Evolutionary conservation across 2,888 invertebrate genomes (phyloP).

Genomic region (Acheta domesticus): DNA sequence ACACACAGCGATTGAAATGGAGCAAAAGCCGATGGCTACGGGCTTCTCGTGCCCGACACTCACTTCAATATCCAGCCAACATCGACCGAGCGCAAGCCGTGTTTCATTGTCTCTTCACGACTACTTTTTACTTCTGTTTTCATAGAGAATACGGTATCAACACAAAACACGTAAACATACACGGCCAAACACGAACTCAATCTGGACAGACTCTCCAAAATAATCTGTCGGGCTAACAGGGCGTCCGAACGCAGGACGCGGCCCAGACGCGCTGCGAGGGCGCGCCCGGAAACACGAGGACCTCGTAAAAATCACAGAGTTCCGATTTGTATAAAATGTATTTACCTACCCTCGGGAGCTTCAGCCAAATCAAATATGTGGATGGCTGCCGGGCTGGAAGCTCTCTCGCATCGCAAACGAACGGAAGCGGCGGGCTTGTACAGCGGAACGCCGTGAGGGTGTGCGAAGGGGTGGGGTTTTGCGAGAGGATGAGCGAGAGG

Average conservation of each 20-base stretch:
- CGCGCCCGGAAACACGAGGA: neutral
- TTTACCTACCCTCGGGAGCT: neutral
- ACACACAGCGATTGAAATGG: no score
- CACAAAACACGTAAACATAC: neutral
- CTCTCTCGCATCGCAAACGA: neutral
- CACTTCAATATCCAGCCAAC: no score
- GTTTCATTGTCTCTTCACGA: neutral
- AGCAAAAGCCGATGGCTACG: no score
- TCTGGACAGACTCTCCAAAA: neutral
- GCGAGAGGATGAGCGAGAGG: neutral
- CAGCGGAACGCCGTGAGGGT: neutral
- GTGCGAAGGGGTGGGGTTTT: neutral
- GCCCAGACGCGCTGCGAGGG: neutral
- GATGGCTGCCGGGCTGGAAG: neutral
- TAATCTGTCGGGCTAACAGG: slow-evolving; percentile 6
- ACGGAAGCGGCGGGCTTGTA: neutral
- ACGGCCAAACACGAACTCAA: neutral
- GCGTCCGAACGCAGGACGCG: neutral
- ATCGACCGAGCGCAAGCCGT: no score
- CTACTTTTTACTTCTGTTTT: neutral
- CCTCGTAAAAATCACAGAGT: slow-evolving; percentile 3
- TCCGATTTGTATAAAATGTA: slow-evolving; percentile 10
- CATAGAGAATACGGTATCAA: neutral
- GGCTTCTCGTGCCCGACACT: no score
- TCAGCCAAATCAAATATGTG: slow-evolving; percentile 2